Percentiles rank a stretch among this genome's conserved stretches.
Conservation (phyloP, 2,113 vertebrate genomes). For the Sorex araneus region DNA sequence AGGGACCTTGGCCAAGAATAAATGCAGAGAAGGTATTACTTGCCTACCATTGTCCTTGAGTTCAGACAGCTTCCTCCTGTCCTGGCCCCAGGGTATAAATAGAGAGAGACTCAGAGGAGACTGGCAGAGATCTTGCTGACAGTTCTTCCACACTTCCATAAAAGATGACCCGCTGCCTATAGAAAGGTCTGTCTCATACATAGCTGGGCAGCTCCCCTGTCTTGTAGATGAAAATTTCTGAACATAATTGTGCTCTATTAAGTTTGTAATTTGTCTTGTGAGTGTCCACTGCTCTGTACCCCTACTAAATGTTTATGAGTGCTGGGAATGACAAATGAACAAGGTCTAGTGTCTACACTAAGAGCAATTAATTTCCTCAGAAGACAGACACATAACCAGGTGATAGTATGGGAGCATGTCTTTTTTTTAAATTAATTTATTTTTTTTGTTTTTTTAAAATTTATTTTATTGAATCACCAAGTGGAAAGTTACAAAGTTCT, state of each 20-base stretch:
- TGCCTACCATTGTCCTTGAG: constrained; percentile 81
- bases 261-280: background rate
- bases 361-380: background rate
- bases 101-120: constrained; percentile 84
- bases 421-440: too few species aligned
- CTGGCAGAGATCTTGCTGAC: constrained; percentile 84
- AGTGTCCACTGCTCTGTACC: background rate
- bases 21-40: constrained; percentile 82
- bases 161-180: constrained; percentile 82
- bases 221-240: constrained; percentile 52
- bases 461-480: too few species aligned
- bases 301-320: constrained; percentile 10
- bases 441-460: too few species aligned
- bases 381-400: background rate
- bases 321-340: background rate
- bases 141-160: constrained; percentile 85
- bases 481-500: too few species aligned
- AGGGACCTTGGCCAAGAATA: constrained; percentile 77
- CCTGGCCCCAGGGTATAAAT: constrained; percentile 87
- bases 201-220: constrained; percentile 61
- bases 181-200: constrained; percentile 78
- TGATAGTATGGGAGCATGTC: background rate
- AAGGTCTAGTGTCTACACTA: background rate
- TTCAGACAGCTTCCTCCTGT: constrained; percentile 82
- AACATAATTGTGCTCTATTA: background rate